Evolutionary conservation across 1,140 invertebrate genomes (phyloP).

Genomic region (Cydia splendana): DNA sequence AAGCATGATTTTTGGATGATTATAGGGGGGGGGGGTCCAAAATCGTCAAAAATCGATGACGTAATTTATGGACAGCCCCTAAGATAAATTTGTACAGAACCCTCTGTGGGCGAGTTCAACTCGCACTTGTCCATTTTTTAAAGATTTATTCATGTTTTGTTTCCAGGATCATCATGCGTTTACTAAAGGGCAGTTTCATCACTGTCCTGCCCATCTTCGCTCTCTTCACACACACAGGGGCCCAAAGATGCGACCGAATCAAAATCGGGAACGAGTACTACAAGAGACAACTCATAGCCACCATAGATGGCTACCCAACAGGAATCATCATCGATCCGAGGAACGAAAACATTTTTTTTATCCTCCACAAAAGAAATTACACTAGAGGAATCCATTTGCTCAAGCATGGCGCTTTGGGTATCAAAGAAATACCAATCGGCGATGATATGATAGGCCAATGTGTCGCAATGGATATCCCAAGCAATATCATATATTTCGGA

Average conservation of each 20-base stretch:
- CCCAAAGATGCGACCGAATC: constrained; percentile 64
- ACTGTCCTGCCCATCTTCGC: constrained; percentile 39
- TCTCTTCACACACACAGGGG: constrained; percentile 22
- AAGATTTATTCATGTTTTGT: neutral
- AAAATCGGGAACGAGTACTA: constrained; percentile 69
- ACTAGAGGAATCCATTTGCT: constrained; percentile 69
- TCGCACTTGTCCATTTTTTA: too few relatives aligned
- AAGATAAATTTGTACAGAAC: too few relatives aligned
- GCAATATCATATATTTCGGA: constrained; percentile 64
- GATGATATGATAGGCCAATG: constrained; percentile 69
- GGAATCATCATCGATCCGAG: constrained; percentile 62
- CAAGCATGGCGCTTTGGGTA: constrained; percentile 65
- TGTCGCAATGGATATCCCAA: constrained; percentile 56
- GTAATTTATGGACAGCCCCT: too few relatives aligned
- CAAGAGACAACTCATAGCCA: constrained; percentile 66
- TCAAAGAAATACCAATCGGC: constrained; percentile 62
- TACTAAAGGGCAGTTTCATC: constrained; percentile 33
- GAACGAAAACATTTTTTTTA: constrained; percentile 70
- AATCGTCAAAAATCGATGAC: too few relatives aligned
- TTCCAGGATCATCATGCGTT: constrained; percentile 46
- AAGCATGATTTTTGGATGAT: too few relatives aligned
- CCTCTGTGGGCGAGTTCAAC: too few relatives aligned
- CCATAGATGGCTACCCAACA: constrained; percentile 68
- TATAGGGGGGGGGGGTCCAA: too few relatives aligned
- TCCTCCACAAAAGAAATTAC: constrained; percentile 70